Evolutionary conservation across 2,888 invertebrate species (phyloP).

Genomic region (Megaustenia siamemsis): DNA sequence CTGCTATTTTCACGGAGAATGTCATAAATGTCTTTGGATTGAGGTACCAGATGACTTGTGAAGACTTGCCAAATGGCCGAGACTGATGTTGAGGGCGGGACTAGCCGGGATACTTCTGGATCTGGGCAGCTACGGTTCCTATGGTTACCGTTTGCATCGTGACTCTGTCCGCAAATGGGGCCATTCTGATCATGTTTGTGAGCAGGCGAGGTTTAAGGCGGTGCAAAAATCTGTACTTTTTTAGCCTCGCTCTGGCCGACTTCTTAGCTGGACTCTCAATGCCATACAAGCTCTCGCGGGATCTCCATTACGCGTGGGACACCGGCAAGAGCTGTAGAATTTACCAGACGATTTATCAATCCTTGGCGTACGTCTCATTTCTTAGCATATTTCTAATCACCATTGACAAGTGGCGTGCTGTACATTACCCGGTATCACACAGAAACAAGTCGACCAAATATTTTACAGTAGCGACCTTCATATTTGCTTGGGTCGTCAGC

Average conservation of each 20-base stretch:
- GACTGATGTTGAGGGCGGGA: background rate
- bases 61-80: slow-evolving; percentile 28
- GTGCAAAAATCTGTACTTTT: slow-evolving; percentile 71
- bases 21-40: too few species aligned
- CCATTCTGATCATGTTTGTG: slow-evolving; percentile 68
- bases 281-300: slow-evolving; percentile 56
- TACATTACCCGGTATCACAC: slow-evolving; percentile 74
- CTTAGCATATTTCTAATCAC: slow-evolving; percentile 73
- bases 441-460: slow-evolving; percentile 66
- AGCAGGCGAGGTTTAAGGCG: slow-evolving; percentile 65
- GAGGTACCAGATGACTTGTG: background rate
- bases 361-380: slow-evolving; percentile 69
- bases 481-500: slow-evolving; percentile 65
- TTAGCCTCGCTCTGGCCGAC: slow-evolving; percentile 70
- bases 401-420: slow-evolving; percentile 73
- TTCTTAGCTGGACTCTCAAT: slow-evolving; percentile 70
- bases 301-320: slow-evolving; percentile 40
- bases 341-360: slow-evolving; percentile 54
- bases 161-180: slow-evolving; percentile 69
- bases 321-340: slow-evolving; percentile 39
- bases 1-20: too few species aligned
- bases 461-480: slow-evolving; percentile 62
- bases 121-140: slow-evolving; percentile 60
- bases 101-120: slow-evolving; percentile 47
- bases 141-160: slow-evolving; percentile 66